Percentiles rank a stretch among this genome's conserved stretches.
phyloP scores from a whole-genome alignment of 2,888 invertebrate species.

The Metacarcinus magister region DNA sequence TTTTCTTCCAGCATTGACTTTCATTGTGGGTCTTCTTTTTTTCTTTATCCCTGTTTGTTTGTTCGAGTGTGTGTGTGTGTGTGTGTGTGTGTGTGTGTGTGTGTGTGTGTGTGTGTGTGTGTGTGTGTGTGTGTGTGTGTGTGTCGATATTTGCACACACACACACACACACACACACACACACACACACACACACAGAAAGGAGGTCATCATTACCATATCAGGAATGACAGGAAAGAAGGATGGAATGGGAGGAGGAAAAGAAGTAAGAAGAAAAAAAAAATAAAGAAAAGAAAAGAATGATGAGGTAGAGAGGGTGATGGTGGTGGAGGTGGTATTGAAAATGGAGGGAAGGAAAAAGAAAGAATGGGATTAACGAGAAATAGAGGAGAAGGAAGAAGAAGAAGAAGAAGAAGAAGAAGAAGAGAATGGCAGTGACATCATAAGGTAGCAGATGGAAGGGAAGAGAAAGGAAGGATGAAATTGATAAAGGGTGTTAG shows the following conservation, averaged over 20 bases:
- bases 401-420: background rate
- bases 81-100: constrained; percentile 63
- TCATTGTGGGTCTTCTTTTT: background rate
- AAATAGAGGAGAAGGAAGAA: background rate
- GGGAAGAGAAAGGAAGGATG: constrained; percentile 49
- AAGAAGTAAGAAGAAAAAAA: background rate
- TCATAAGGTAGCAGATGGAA: background rate
- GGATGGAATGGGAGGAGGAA: background rate
- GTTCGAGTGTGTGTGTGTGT: background rate
- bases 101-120: constrained; percentile 48
- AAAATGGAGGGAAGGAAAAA: background rate
- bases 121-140: constrained; percentile 58
- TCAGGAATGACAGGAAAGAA: background rate
- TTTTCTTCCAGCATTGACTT: background rate
- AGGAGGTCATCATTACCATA: background rate
- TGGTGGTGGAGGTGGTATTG: background rate
- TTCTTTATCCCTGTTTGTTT: background rate
- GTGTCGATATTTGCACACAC: background rate
- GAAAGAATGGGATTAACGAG: background rate
- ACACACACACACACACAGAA: background rate
- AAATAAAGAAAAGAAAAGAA: background rate
- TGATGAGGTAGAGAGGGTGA: background rate
- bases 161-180: constrained; percentile 5
- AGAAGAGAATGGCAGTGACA: background rate
- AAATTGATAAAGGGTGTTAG: constrained; percentile 19